phyloP scores from a whole-genome alignment of 2,888 invertebrate species.

The Caenorhabditis sp. region DNA sequence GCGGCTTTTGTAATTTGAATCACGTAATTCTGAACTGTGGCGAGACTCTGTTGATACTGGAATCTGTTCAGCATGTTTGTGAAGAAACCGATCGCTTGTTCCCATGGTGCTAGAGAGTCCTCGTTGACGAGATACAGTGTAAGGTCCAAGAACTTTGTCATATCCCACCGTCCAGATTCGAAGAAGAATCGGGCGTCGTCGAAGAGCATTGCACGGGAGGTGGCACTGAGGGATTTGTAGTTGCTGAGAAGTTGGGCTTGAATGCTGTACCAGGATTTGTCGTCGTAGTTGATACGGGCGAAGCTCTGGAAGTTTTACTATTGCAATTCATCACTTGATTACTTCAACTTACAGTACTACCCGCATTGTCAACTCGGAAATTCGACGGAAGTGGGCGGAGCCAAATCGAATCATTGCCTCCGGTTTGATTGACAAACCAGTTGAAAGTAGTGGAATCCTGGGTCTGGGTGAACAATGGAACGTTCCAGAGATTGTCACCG shows the following conservation, averaged over 20 bases:
- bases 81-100: constrained; percentile 35
- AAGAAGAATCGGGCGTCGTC: constrained; percentile 56
- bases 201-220: constrained; percentile 55
- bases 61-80: constrained; percentile 32
- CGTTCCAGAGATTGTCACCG: constrained; percentile 36
- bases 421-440: constrained; percentile 40
- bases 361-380: constrained; percentile 46
- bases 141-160: constrained; percentile 45
- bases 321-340: neutral
- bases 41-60: constrained; percentile 43
- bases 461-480: constrained; percentile 56
- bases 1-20: constrained; percentile 32
- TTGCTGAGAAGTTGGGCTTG: constrained; percentile 45
- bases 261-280: constrained; percentile 53
- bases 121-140: constrained; percentile 49
- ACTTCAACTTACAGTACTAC: constrained; percentile 43
- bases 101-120: constrained; percentile 52
- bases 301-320: constrained; percentile 34
- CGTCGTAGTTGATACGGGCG: constrained; percentile 55
- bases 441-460: constrained; percentile 25
- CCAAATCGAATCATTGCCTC: constrained; percentile 42
- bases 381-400: constrained; percentile 20
- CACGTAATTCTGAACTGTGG: constrained; percentile 39
- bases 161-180: too few relatives aligned
- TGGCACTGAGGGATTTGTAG: constrained; percentile 18